Evolutionary conservation across 2,797 vertebrate species (phyloP).

Genomic region (Lithobates sylvaticus): DNA sequence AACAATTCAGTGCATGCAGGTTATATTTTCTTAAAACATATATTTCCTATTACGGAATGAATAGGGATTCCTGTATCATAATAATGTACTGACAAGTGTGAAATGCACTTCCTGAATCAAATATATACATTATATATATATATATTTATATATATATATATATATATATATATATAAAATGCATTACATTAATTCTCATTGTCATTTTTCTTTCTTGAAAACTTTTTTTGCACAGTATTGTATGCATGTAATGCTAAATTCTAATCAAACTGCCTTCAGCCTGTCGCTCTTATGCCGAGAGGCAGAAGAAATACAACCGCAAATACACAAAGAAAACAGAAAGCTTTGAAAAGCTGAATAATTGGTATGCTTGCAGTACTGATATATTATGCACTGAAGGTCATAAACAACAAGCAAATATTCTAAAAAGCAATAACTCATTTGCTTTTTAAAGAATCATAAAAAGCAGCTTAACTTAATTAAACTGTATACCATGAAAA

Average conservation of each 20-base stretch:
- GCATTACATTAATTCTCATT: neutral
- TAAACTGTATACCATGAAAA: slow-evolving; percentile 75
- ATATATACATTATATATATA: neutral
- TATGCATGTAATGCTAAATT: slow-evolving; percentile 24
- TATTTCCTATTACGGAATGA: too few species aligned
- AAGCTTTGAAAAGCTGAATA: slow-evolving; percentile 51
- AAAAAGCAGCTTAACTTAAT: slow-evolving; percentile 71
- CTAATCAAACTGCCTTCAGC: slow-evolving; percentile 34
- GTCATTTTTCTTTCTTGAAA: neutral
- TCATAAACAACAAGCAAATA: slow-evolving; percentile 70
- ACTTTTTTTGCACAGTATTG: slow-evolving; percentile 10
- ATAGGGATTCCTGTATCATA: too few species aligned
- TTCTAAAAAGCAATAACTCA: slow-evolving; percentile 73
- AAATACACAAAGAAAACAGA: slow-evolving; percentile 43
- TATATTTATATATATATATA: neutral
- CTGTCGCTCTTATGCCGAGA: slow-evolving; percentile 46
- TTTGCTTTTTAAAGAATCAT: slow-evolving; percentile 71
- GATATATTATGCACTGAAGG: slow-evolving; percentile 67
- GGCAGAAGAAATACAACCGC: slow-evolving; percentile 18
- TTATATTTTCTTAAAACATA: too few species aligned
- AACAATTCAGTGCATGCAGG: too few species aligned
- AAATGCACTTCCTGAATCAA: neutral
- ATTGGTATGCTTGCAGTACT: slow-evolving; percentile 60
- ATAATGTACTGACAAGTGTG: too few species aligned
- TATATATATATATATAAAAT: neutral